Evolutionary conservation across 2,888 invertebrate species (phyloP), one percentile per base, ranked within the genome.

Genomic region (Suillia variegata): DNA sequence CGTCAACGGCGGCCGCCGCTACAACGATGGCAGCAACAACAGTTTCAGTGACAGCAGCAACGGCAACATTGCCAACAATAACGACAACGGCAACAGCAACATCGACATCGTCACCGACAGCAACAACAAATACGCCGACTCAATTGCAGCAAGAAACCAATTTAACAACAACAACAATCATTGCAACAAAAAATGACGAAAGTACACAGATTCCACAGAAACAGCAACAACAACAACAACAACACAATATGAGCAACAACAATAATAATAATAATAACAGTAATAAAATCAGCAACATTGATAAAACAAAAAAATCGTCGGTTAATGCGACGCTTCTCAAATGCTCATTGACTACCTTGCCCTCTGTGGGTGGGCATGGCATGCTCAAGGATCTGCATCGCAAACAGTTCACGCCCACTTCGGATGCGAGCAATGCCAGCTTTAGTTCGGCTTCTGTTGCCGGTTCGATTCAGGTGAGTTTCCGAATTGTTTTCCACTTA

Each of bases 401-500:
- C 63, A 77, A 77, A 60, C 75, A 75, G 62, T 76, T 70, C 62
- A 74, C 75, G 62, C 72, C 71, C 56, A 67, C 71, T 45, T 74
- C 74, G 62, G 74, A 76, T 67, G 71, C 70, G 62, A 78, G 80
- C 71, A 80, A 80, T 67, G 77, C 75, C 56, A 81, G 81, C 67
- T 81, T 81, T 65, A 81, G 80, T 68, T 82, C 81, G 61, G 80
- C 80, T 52, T 82, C 81, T n/a, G 78, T 82, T 56, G 78, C 82
- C 64, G 81, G 80, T 59, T 81, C 82, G 61, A 78, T 81, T 66
- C 81, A 81, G 81, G 81, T 82, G 71, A 76, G 78, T 45, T 17
- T 6, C 38, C 4, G n/a, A 13, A 8, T 31, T 31, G n/a, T n/a
- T n/a, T n/a, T n/a, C n/a, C n/a, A n/a, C n/a, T n/a, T n/a, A n/a